A percentile compares a stretch with the other conserved stretches of the same genome.
Evolutionary conservation across 2,113 vertebrate species (phyloP).

Genomic region (Formicarius rufipectus): DNA sequence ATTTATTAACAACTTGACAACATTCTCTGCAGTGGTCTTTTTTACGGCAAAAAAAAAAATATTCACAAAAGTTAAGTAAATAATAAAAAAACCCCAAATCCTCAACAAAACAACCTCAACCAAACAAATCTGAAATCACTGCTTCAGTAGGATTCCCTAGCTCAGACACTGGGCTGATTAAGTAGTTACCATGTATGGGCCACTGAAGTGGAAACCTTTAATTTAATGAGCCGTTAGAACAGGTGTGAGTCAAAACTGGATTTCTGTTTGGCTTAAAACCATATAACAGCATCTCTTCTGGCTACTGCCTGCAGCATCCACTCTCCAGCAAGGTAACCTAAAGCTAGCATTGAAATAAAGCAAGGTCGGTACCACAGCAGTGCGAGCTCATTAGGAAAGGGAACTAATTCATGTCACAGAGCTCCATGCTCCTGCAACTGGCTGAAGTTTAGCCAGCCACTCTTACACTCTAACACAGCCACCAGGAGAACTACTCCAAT

Average conservation of each 20-base stretch:
- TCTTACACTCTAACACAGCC: neutral
- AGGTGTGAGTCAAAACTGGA: neutral
- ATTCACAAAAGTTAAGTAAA: neutral
- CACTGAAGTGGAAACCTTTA: neutral
- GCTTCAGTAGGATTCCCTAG: neutral
- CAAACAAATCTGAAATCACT: neutral
- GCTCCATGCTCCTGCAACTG: neutral
- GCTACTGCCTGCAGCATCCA: neutral
- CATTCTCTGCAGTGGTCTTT: neutral
- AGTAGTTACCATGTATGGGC: neutral
- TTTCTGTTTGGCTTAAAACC: neutral
- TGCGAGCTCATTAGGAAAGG: neutral
- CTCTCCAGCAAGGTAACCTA: neutral
- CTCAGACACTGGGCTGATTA: neutral
- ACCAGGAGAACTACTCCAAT: neutral
- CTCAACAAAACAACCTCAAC: neutral
- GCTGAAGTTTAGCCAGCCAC: neutral
- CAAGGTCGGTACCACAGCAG: neutral
- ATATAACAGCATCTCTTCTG: neutral
- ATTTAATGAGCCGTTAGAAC: neutral
- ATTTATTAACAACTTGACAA: fast-evolving
- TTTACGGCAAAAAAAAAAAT: neutral
- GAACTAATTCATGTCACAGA: neutral
- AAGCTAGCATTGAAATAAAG: neutral
- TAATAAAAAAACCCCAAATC: neutral